Base-by-base conservation (phyloP, 2,113 vertebrate genomes). In the Odobenus rosmarus region DNA sequence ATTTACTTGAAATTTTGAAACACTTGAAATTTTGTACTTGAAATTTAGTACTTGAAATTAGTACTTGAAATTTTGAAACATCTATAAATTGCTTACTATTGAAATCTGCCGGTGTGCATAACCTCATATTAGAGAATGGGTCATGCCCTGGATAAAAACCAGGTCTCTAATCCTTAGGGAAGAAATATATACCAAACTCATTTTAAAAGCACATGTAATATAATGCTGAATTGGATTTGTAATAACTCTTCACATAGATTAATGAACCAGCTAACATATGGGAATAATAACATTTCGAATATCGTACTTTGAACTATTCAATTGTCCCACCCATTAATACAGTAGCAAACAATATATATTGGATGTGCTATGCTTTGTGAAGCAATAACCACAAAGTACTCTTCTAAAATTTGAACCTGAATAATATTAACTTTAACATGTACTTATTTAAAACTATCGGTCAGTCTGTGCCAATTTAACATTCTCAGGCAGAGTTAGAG, bases 201-300 rank as follows among this genome's bases (percentile, higher is more conserved):
- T 96, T 98, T 96, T 74, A 96, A 82, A 85, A 97, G 86, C 2
- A 64, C 28, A 88, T 61, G 36, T 42, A 97, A 89, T 61, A 95
- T 94, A 97, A 97, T 9, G 23, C 59, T 96, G n/a, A 96, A 92
- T 33, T 28, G 42, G 39, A 93, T 93, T 96, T 95, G 57, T 98
- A 97, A 97, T 93, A 98, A 87, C 79, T 87, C 92, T 96, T 95
- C 26, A 62, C 72, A 64, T 9, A 88, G 74, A 94, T 98, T 98
- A 98, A 95, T 33, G 84, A 96, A 18, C 61, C 88, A 69, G 67
- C 90, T 97, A 92, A n/a, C 57, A 97, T 87, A 97, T 62, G 53
- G 64, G 80, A 74, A 39, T 61, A 95, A 72, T 97, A 87, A 95
- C 55, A 95, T 97, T 98, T 97, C n/a, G 18, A 90, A 77, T 7